Evolutionary conservation across 2,888 invertebrate genomes (phyloP), one percentile per base, ranked within the genome.

Genomic region (Monochamus alternatus): DNA sequence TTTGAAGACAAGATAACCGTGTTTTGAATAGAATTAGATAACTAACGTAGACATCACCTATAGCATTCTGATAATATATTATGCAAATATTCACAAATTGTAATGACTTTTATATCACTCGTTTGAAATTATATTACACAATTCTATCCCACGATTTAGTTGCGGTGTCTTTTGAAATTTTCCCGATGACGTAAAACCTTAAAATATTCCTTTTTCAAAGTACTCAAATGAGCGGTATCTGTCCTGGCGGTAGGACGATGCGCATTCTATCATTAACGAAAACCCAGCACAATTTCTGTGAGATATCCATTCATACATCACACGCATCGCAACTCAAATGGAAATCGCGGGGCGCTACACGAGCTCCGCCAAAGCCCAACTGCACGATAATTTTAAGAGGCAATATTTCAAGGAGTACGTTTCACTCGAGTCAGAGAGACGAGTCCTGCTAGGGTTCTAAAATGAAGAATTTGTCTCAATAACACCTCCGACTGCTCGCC

Each of bases 401-500:
- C 44, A 44, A 47, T 64, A 64, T 64, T 64, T 64, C 47, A 47
- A 64, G 44, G 64, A 32, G 12, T 9, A 64, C 64, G 22, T 47
- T 64, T 47, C 47, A 64, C 47, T 64, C 47, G n/a, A 47, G 14
- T 10, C 47, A 9, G 64, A 22, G 47, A 64, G 64, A 64, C 30
- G 64, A 22, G 64, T 64, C n/a, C 47, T 47, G 47, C 14, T 2
- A 63, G n/a, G 62, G 44, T 30, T 47, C 47, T 47, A 64, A 47
- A 64, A 64, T 31, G 47, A 64, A 44, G 64, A 47, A 64, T 64
- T 64, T 64, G 64, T 64, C 64, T 64, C 64, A 64, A 64, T 64
- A 55, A 64, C 47, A 47, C 64, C 22, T 30, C 22, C 64, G n/a
- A 64, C 30, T 47, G 10, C 22, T 22, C 64, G 10, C 64, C 64